Conservation (phyloP, 2,888 invertebrate species). For the Lithophane leautieri region DNA sequence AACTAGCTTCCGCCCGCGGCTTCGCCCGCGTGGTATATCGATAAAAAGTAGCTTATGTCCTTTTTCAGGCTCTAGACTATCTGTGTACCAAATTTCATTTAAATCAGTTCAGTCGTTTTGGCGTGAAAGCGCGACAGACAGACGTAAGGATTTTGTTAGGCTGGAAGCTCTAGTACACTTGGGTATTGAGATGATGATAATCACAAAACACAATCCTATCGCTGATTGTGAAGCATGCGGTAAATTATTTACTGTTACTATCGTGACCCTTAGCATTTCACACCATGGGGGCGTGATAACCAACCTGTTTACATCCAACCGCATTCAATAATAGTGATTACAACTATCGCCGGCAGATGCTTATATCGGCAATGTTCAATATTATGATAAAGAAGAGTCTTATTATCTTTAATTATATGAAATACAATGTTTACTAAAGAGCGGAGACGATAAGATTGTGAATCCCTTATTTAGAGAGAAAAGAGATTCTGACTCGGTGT, state of each 20-base stretch:
- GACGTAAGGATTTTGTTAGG: too few species aligned
- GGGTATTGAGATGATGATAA: not conserved
- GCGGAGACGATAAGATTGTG: not conserved
- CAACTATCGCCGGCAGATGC: constrained; percentile 17
- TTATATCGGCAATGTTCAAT: constrained; percentile 7
- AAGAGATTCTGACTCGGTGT: not conserved
- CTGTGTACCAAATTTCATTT: too few species aligned
- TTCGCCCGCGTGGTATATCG: too few species aligned
- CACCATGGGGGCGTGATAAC: constrained; percentile 47
- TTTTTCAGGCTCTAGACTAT: too few species aligned
- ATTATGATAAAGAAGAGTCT: constrained; percentile 3
- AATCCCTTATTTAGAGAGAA: constrained; percentile 12
- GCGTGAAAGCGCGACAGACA: too few species aligned
- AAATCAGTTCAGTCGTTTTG: too few species aligned
- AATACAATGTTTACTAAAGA: constrained; percentile 8
- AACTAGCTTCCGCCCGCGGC: too few species aligned
- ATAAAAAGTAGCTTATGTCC: too few species aligned
- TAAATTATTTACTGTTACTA: constrained; percentile 19
- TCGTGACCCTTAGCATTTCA: constrained; percentile 27
- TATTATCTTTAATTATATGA: constrained; percentile 10
- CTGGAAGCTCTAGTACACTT: not conserved
- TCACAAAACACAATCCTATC: not conserved
- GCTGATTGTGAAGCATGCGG: not conserved
- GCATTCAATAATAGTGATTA: constrained; percentile 31
- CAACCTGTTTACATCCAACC: constrained; percentile 29